Evolutionary conservation across 2,797 vertebrate genomes (phyloP), one percentile per base, ranked within the genome.

Genomic region (Poecilia picta): DNA sequence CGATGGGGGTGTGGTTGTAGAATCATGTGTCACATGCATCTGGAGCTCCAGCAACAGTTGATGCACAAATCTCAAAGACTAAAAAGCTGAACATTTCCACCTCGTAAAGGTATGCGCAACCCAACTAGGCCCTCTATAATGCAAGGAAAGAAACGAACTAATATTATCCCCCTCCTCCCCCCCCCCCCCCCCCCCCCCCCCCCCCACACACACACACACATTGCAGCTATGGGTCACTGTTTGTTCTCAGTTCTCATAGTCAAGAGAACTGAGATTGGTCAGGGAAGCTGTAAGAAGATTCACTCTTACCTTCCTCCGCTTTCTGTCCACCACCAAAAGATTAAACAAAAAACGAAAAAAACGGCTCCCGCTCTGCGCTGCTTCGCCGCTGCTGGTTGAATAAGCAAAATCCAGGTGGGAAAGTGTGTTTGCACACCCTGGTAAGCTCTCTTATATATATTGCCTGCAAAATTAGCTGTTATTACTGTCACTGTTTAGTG

Each of bases 401-500:
- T 98, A 98, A 97, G 96, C 97, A 98, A 96, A 64, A 99, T 98
- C 97, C 98, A 99, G 98, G 98, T 99, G 98, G 98, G 97, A 97
- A 97, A 98, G 97, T 98, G 97, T 98, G 97, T 98, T 98, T 98
- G 98, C 97, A 98, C 98, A 98, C 96, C 97, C 96, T 96, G 95
- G 97, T 97, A 98, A 92, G 97, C 97, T 98, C 98, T 99, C 36
- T 36, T 99, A 98, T 99, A 99, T 99, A 99, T 99, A 99, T 98
- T 97, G 98, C 97, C 97, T 97, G 98, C 97, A 98, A 99, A 99
- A 99, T 99, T 98, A 99, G 97, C 97, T 97, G 97, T 98, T 99
- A 99, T 99, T 99, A 99, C 98, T 99, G 98, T 98, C 98, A 99
- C 97, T 99, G 98, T 99, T 99, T 99, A 97, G 98, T 97, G 97